Base-by-base conservation (phyloP, 2,888 invertebrate genomes). In the Nycteola revayana region DNA sequence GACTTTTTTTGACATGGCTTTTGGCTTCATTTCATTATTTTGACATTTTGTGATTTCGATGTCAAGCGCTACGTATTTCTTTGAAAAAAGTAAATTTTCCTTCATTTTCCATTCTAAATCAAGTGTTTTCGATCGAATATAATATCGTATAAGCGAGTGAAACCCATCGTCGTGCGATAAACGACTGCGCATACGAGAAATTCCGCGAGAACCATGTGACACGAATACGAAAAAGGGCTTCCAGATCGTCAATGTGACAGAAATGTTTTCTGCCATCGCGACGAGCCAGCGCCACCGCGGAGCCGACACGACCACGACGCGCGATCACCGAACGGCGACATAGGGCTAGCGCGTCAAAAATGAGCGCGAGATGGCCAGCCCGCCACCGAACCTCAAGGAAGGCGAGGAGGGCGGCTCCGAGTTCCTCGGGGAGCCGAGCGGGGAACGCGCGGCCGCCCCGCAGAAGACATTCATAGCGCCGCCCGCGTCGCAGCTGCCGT, bases 191-290 rank as follows among this genome's bases (percentile, higher is more conserved):
- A 67, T 57, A 61, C 57, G 63, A 73, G 75, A 76, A 80, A 84
- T 75, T 79, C 76, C 69, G 67, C 79, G 72, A 85, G 78, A 87
- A 83, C 77, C 88, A 88, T 88, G 88, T 87, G 87, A 88, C 87
- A 88, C 87, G 87, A 87, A 87, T 88, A 86, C 87, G 84, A 86
- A 86, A 86, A 84, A 83, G 81, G 79, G 79, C 78, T 83, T 81
- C 80, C 83, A 84, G 81, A 86, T 77, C 85, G 87, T 86, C 87
- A 86, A 85, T 87, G 87, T 88, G 87, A 87, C 87, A 87, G 87
- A 87, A 82, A 88, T 88, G 87, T 88, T 87, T 88, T 85, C 84
- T 86, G 83, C 85, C 82, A 85, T 85, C 83, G 58, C 77, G 84
- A 81, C 86, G 75, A 75, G 65, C 75, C 79, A 78, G 71, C 76